Conservation (phyloP, 2,888 invertebrate genomes). For the Prostheceraeus crozeri region DNA sequence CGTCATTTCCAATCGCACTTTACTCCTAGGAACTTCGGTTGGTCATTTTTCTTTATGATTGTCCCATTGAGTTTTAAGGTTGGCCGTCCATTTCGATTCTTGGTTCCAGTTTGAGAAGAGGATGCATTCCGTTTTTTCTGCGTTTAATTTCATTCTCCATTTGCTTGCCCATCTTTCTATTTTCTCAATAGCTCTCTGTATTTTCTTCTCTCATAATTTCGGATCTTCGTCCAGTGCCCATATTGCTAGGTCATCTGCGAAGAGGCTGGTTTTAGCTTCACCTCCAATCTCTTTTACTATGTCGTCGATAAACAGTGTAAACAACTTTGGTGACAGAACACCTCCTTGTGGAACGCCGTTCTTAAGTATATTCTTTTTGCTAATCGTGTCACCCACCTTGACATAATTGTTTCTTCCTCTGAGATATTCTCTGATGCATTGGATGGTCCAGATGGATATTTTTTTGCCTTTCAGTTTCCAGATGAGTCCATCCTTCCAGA, state of each 20-base stretch:
- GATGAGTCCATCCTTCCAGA: conserved; percentile 17
- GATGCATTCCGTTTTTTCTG: conserved; percentile 14
- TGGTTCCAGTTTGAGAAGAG: conserved; percentile 2
- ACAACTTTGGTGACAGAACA: too few relatives aligned
- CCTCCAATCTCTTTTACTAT: too few relatives aligned
- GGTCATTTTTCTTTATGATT: too few relatives aligned
- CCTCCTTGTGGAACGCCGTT: too few relatives aligned
- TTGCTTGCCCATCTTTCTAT: background rate
- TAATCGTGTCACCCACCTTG: too few relatives aligned
- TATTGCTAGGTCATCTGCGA: conserved; percentile 19
- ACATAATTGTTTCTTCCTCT: background rate
- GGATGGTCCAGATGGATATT: too few relatives aligned
- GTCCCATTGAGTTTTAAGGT: conserved; percentile 17
- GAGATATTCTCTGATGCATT: conserved; percentile 19
- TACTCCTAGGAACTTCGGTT: conserved; percentile 15
- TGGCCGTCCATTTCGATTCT: conserved; percentile 9
- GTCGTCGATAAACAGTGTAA: too few relatives aligned
- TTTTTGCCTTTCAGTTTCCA: too few relatives aligned
- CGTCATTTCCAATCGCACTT: conserved; percentile 3
- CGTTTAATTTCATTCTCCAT: conserved; percentile 25
- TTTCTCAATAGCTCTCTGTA: conserved; percentile 24
- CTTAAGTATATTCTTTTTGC: too few relatives aligned
- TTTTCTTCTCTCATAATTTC: conserved; percentile 15
- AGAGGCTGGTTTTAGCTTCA: background rate
- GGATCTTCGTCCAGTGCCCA: conserved; percentile 3